These are phyloP conservation scores for Hippopotamus amphibius DNA, from an alignment of 2,113 vertebrate species.

Conservation along the genomic window DNA sequence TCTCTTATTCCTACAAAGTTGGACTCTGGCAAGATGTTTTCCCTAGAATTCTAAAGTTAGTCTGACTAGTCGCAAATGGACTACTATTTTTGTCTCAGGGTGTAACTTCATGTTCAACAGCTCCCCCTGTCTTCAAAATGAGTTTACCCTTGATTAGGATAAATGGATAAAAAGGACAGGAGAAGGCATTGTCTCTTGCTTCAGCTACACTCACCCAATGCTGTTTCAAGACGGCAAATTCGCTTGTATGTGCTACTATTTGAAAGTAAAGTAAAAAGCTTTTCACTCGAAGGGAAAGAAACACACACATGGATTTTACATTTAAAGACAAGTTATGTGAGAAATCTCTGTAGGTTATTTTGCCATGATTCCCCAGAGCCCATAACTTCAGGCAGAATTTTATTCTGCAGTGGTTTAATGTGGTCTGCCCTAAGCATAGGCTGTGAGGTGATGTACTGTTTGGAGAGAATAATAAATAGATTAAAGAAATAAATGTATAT, in stretches of 20 bases:
- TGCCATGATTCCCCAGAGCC: not conserved
- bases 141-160: not conserved
- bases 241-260: not conserved
- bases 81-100: not conserved
- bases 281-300: not conserved
- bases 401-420: not conserved
- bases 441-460: not conserved
- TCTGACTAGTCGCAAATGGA: not conserved
- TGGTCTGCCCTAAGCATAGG: not conserved
- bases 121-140: not conserved
- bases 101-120: not conserved
- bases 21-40: not conserved
- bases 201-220: not conserved
- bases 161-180: not conserved
- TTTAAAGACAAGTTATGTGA: not conserved
- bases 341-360: not conserved
- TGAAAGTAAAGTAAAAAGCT: not conserved
- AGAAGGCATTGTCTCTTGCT: not conserved
- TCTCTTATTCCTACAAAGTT: constrained; percentile 29
- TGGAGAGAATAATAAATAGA: not conserved
- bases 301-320: not conserved
- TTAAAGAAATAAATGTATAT: not conserved
- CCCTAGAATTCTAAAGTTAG: not conserved
- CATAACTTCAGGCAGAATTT: not conserved
- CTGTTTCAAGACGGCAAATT: not conserved